These are phyloP conservation scores for Ophion ellenae DNA, from an alignment of 2,888 invertebrate species.

Conservation along the genomic window DNA sequence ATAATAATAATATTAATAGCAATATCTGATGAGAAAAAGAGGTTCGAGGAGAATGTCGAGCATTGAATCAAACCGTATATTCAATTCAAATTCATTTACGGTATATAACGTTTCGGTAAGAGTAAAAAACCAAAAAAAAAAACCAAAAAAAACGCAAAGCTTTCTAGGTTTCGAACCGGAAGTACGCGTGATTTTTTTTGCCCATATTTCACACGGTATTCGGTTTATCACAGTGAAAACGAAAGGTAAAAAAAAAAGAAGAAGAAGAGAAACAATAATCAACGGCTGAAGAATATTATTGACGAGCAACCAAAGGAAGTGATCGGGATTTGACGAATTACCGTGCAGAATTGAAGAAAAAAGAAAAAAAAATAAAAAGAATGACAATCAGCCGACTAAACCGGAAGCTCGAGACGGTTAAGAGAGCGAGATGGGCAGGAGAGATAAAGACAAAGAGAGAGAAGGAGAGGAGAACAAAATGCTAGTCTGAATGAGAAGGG, in stretches of 20 bases:
- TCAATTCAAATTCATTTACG: conserved; percentile 29
- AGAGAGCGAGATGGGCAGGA: conserved; percentile 18
- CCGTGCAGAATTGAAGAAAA: neutral
- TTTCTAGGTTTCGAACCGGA: conserved; percentile 58
- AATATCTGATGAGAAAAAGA: conserved; percentile 51
- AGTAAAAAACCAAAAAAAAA: conserved; percentile 28
- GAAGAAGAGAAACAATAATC: conserved; percentile 24
- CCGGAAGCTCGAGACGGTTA: conserved; percentile 27
- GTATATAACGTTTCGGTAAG: conserved; percentile 48
- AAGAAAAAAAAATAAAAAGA: neutral
- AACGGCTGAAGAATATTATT: conserved; percentile 16
- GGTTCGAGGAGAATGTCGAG: conserved; percentile 48
- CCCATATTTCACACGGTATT: conserved; percentile 48
- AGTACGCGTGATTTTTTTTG: conserved; percentile 42
- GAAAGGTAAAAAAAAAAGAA: conserved; percentile 41
- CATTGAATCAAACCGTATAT: conserved; percentile 56
- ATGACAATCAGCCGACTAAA: conserved; percentile 24
- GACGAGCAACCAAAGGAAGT: conserved; percentile 19
- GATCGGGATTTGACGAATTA: conserved; percentile 15
- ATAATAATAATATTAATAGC: conserved; percentile 51
- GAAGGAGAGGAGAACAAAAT: neutral
- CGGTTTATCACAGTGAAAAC: conserved; percentile 68
- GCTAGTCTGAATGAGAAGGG: neutral
- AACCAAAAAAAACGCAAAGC: conserved; percentile 21
- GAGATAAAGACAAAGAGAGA: conserved; percentile 41